These are phyloP conservation scores for Taurulus bubalis DNA, from an alignment of 2,113 vertebrate genomes.

Conservation along the genomic window DNA sequence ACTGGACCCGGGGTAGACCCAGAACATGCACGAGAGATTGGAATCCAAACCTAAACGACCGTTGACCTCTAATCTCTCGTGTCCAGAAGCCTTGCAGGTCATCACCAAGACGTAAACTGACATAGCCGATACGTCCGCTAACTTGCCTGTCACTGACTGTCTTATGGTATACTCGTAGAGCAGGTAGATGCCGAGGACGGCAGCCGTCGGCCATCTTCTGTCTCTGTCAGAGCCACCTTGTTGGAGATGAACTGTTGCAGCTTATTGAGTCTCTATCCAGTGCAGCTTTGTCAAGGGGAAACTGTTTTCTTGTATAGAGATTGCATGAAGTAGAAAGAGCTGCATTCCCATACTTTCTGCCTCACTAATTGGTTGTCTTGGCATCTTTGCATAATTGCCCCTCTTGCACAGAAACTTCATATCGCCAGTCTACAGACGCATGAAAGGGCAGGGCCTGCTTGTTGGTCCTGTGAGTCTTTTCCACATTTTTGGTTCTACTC, in stretches of 20 bases:
- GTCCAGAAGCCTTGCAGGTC: slow-evolving; percentile 10
- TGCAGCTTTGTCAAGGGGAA: background rate
- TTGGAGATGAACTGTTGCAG: slow-evolving; percentile 3
- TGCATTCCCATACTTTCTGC: background rate
- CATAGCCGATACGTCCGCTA: background rate
- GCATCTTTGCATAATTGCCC: background rate
- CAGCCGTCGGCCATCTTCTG: slow-evolving; percentile 6
- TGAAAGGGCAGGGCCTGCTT: background rate
- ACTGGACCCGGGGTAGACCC: too few relatives aligned
- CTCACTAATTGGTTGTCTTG: slow-evolving; percentile 5
- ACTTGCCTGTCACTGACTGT: slow-evolving; percentile 21
- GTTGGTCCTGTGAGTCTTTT: background rate
- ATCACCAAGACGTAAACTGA: background rate
- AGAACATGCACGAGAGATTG: too few relatives aligned
- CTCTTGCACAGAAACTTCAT: background rate
- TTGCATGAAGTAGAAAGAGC: background rate
- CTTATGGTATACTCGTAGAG: background rate
- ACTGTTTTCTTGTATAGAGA: background rate
- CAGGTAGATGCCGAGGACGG: slow-evolving; percentile 29
- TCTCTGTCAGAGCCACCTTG: slow-evolving; percentile 5
- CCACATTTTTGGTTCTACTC: background rate
- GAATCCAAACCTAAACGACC: background rate
- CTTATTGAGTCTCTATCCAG: background rate
- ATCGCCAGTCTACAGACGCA: background rate
- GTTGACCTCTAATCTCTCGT: background rate